Base-by-base conservation (phyloP, 2,888 invertebrate species). In the Lumbricus terrestris region DNA sequence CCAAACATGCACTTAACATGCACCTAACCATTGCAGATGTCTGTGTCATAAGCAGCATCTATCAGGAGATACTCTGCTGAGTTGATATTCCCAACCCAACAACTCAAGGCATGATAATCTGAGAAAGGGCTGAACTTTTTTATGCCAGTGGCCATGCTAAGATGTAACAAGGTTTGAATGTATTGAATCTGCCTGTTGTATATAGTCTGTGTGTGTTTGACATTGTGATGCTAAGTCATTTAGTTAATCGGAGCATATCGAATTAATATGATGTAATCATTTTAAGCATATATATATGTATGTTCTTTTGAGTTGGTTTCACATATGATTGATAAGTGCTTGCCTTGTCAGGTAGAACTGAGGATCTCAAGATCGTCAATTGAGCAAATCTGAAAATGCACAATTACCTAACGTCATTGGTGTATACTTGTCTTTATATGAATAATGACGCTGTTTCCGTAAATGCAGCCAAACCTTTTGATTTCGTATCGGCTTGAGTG, bases 191-290 rank as follows among this genome's bases (percentile, higher is more conserved):
- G 47, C 47, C 69, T 69, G 69, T 69, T 69, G 69, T 69, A n/a
- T 13, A 69, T 29, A 69, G n/a, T 69, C 11, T 69, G 69, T 69
- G 69, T 69, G 69, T 69, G 69, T 69, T 69, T n/a, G 11, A 69
- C 69, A 69, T 69, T 69, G 69, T 69, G 29, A 69, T 69, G 69
- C 13, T 69, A 11, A 69, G 69, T 69, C 69, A n/a, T 69, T 69
- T n/a, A 69, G 69, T n/a, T 69, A 69, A 69, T 69, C 69, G 69
- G 69, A 69, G 69, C 69, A 69, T 69, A 69, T 69, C 69, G 69
- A 69, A 69, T 69, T 69, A n/a, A n/a, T 69, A 69, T 69, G 69
- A 69, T 69, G 69, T 69, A 69, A 69, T 69, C 29, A n/a, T 69
- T 69, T 69, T 69, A 69, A 29, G n/a, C 69, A 69, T n/a, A 5